Evolutionary conservation across 2,888 invertebrate genomes (phyloP), one percentile per base, ranked within the genome.

Genomic region (Caenorhabditis japonica): DNA sequence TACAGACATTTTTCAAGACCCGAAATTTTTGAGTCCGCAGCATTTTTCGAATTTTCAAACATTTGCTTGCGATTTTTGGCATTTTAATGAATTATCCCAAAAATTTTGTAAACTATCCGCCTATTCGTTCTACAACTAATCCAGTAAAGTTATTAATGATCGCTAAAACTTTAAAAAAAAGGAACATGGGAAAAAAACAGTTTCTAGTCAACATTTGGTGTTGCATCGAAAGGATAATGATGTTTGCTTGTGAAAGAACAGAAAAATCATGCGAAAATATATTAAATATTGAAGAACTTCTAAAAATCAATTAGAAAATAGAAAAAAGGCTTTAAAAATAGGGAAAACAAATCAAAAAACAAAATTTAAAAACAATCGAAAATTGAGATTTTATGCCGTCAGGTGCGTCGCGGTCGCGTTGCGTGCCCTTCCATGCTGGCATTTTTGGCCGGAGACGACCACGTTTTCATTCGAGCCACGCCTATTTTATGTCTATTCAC

Each of bases 341-440:
- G 23, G n/a, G 41, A 56, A 49, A 56, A 49, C 17, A 8, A 19
- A 55, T 15, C 38, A 7, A 30, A 27, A 46, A 46, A 15, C 19
- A 15, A 46, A 47, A 30, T 17, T 5, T 2, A 17, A 1, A 4
- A 3, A 12, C 15, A 17, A 33, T 13, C 25, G 25, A 13, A 38
- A 47, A 34, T 25, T 13, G 13, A 38, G 55, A 21, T 47, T n/a
- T n/a, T 19, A 23, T 55, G 47, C 19, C 19, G 39, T 49, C 27
- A 12, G 15, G 12, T n/a, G 71, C 71, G 71, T 52, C 12, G 71
- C 71, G 71, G 55, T 58, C 44, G 62, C 71, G 62, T 39, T 15
- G 56, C 71, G 56, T 43, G 25, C 23, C 15, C 44, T 69, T 62
- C 71, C 71, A 71, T 44, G 27, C 27, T 47, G 64, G 47, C 53